Evolutionary conservation across 2,113 vertebrate genomes (phyloP), one percentile per base, ranked within the genome.

Genomic region (Passer montanus): DNA sequence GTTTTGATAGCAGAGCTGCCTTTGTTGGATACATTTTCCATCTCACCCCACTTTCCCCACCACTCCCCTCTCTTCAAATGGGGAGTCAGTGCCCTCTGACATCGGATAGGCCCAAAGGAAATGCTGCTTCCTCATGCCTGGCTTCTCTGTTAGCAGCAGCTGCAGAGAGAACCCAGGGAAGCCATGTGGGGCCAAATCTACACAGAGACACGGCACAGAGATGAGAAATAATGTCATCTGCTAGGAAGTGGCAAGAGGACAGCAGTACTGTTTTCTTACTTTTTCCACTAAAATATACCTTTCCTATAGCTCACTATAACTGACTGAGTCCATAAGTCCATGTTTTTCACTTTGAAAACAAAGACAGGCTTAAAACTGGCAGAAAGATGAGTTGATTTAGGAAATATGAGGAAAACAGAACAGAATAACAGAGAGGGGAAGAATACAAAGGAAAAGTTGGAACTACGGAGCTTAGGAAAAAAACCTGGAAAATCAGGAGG

Each of bases 1-100:
- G 39, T 62, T 93, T 80, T 80, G 37, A 26, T 39, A 85, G 49
- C 28, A 91, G 58, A 87, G 19, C 22, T 4, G 3, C 49, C 41
- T 82, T 79, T 75, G 53, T 58, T 4, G 1, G 31, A 33, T 31
- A 62, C 0, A 0, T 80, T 59, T 89, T 76, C 3, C 0, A 0
- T 31, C 44, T 79, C 4, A 5, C 10, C 23, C 23, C 0, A 1
- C 59, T 88, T 80, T 66, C 53, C n/a, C 83, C 56, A 58, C 43
- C 43, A 6, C 23, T 52, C 33, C 39, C 23, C 3, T 7, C 39
- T 55, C 59, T 59, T 66, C 28, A 35, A 47, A 78, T n/a, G 3
- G 12, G 44, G 18, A 56, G 8, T 59, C 33, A 39, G 30, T 59
- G 53, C 24, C 53, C 44, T 46, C 10, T 82, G 66, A 75, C 1